phyloP scores from a whole-genome alignment of 1,140 invertebrate genomes.

The Chrysomallon squamiferum region DNA sequence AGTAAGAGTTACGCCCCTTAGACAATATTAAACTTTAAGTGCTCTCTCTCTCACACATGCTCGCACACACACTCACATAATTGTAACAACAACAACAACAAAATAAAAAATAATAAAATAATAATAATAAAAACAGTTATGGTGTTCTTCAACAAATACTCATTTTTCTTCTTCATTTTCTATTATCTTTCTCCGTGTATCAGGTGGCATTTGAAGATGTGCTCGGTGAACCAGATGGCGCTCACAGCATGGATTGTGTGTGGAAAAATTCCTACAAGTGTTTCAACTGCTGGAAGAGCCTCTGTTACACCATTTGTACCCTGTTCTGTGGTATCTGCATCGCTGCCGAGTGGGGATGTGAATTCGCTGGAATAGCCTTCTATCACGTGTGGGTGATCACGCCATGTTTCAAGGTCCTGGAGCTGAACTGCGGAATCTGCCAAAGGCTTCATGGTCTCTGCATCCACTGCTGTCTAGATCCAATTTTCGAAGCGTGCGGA shows the following conservation, averaged over 20 bases:
- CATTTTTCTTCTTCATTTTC: too few species aligned
- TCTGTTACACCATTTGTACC: constrained; percentile 75
- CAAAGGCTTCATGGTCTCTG: constrained; percentile 68
- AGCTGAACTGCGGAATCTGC: constrained; percentile 71
- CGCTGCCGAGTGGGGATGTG: constrained; percentile 74
- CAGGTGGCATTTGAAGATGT: constrained; percentile 72
- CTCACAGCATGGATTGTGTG: constrained; percentile 75
- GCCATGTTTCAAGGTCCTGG: constrained; percentile 45
- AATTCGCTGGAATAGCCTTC: constrained; percentile 79
- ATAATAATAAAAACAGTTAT: too few species aligned
- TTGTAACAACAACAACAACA: too few species aligned
- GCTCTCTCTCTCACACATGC: too few species aligned
- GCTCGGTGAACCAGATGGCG: constrained; percentile 77
- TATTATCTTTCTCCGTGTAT: background rate
- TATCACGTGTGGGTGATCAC: constrained; percentile 61
- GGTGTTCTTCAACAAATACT: too few species aligned
- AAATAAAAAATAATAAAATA: too few species aligned
- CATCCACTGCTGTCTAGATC: constrained; percentile 65
- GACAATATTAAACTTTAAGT: too few species aligned
- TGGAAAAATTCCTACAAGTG: constrained; percentile 75
- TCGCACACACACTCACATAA: too few species aligned
- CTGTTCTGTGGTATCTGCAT: constrained; percentile 73
- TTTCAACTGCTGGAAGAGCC: constrained; percentile 72
- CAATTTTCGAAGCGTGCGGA: constrained; percentile 20
- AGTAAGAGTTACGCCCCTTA: too few species aligned